Base-by-base conservation (phyloP, 64 coral and sea anemone species). In the Cladopsammia gracilis region DNA sequence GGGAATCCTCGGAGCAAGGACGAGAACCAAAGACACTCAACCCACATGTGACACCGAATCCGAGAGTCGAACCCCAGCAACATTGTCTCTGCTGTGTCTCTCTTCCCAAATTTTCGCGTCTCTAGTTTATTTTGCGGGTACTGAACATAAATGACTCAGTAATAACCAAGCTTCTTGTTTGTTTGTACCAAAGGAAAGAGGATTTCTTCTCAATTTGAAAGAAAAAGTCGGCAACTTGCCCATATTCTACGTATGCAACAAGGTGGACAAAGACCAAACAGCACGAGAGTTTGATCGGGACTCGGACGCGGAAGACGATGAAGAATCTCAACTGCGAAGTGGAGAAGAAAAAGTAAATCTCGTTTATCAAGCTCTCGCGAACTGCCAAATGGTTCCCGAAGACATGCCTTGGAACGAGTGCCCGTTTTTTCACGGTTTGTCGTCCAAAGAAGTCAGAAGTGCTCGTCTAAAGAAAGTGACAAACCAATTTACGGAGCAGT, bases 231-330 rank as follows among this genome's bases (percentile, higher is more conserved):
- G 83, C 8, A 87, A 79, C 18, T 53, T 93, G 49, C 91, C 91
- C 14, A 93, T 93, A 48, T 93, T 93, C 82, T 93, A 14, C 73
- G 72, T 93, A 1, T 93, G 91, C 91, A 93, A 93, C 73, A 93
- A 93, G 74, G 73, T 87, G 6, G 91, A 93, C 23, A 50, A 78
- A 20, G 73, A 93, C 43, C 46, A 56, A 44, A 58, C n/a, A 25
- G 91, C 91, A 48, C 70, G 14, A n/a, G 70, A 93, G 47, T 93
- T 93, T 56, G 91, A 93, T 58, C 52, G 70, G 25, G 91, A 93
- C 42, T 84, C 80, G 4, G 80, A 84, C 19, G 48, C 53, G 12
- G 53, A 56, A 56, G 53, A 87, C 1, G 82, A 93, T 3, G 62
- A 68, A 13, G 90, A 93, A 8, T 64, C 60, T 13, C 48, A 58